These are phyloP conservation scores for Musca domestica DNA, from an alignment of 1,140 invertebrate genomes.

Conservation along the genomic window DNA sequence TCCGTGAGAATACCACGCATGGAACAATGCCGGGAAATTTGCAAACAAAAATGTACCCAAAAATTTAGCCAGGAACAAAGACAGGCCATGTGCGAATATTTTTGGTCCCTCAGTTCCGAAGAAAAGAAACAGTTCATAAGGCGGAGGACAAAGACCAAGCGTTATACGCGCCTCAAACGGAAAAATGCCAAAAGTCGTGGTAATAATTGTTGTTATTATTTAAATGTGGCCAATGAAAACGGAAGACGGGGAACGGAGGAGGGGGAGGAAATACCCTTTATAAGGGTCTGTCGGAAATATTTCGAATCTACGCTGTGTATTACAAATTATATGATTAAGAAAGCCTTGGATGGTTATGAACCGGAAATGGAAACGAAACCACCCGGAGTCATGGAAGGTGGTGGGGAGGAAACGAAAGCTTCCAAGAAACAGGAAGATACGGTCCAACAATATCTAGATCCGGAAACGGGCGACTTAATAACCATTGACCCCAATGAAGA, in stretches of 20 bases:
- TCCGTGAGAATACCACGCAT: background rate
- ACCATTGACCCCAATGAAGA: background rate
- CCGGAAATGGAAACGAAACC: background rate
- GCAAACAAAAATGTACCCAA: conserved; percentile 23
- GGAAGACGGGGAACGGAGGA: background rate
- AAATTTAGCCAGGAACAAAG: conserved; percentile 12
- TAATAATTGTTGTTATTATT: conserved; percentile 16
- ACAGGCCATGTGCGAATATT: conserved; percentile 19
- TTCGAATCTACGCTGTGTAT: background rate
- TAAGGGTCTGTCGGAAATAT: conserved; percentile 4
- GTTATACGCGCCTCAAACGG: background rate
- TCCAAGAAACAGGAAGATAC: background rate
- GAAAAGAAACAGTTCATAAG: conserved; percentile 22
- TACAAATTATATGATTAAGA: conserved; percentile 1
- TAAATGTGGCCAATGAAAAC: background rate
- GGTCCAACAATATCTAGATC: background rate
- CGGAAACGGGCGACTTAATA: background rate
- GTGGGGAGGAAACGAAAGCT: background rate
- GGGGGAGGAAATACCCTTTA: background rate
- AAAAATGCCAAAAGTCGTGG: conserved; percentile 6
- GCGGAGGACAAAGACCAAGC: conserved; percentile 1
- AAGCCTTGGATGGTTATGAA: conserved; percentile 7
- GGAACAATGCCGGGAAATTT: conserved; percentile 5
- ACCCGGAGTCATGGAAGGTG: background rate
- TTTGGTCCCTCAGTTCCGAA: conserved; percentile 9